phyloP scores from a whole-genome alignment of 2,797 vertebrate species.

The Margarornis squamiger region DNA sequence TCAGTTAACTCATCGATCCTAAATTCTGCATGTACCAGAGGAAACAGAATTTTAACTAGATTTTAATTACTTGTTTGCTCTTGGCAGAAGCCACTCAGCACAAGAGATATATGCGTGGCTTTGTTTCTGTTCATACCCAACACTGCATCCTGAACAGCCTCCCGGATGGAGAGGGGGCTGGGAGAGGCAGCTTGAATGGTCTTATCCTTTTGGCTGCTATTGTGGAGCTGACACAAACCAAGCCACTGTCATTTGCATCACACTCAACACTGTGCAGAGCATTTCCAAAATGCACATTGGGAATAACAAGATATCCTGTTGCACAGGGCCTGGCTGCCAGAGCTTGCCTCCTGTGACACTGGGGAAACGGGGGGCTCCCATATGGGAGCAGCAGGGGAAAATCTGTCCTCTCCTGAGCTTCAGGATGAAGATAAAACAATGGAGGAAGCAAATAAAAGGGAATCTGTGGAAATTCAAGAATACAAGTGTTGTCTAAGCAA shows the following conservation, averaged over 20 bases:
- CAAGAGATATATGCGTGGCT: not conserved
- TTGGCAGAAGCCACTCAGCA: constrained; percentile 35
- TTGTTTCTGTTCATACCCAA: not conserved
- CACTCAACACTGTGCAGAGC: not conserved
- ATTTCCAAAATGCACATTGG: not conserved
- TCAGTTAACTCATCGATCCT: not conserved
- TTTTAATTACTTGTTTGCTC: constrained; percentile 40
- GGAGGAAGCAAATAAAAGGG: not conserved
- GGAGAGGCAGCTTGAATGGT: not conserved
- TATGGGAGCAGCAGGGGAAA: not conserved
- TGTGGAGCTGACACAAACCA: constrained; percentile 25
- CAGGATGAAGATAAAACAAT: not conserved
- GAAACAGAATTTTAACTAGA: constrained; percentile 43
- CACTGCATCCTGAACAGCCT: constrained; percentile 4
- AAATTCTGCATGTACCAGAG: not conserved
- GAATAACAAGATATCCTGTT: not conserved
- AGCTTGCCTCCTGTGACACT: accelerated
- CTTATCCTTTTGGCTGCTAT: constrained; percentile 10
- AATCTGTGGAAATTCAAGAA: not conserved
- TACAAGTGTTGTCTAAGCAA: not conserved
- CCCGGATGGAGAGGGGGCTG: not conserved
- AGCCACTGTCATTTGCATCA: not conserved
- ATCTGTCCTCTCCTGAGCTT: not conserved
- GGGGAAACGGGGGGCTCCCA: not conserved
- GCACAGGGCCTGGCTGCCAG: not conserved